phyloP scores from a whole-genome alignment of 37 sponge, comb jelly and placozoan species.

The Crambe crambe region DNA sequence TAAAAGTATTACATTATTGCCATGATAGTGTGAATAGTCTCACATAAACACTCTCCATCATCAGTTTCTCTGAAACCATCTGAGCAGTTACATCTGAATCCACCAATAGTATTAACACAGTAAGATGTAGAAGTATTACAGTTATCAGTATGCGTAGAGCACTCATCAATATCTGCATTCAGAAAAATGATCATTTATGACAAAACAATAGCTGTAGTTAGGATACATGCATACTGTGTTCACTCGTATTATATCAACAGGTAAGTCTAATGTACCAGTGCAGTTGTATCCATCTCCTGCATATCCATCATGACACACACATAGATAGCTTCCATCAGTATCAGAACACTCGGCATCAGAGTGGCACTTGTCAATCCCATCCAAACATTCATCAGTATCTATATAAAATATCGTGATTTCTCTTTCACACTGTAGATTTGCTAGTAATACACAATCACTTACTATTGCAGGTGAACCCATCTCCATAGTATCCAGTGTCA shows the following conservation, averaged over 20 bases:
- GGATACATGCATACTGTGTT: no score
- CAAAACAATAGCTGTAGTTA: no score
- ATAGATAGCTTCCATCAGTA: slow-evolving; percentile 4
- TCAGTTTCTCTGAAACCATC: slow-evolving; percentile 16
- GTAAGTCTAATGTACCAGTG: no score
- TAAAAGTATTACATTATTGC: background rate
- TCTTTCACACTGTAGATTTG: no score
- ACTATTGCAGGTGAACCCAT: slow-evolving; percentile 5
- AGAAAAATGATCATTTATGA: no score
- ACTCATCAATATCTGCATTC: slow-evolving; percentile 31
- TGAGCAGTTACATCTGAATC: slow-evolving; percentile 21
- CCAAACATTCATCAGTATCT: slow-evolving; percentile 18
- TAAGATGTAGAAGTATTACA: slow-evolving; percentile 3
- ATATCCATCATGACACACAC: slow-evolving; percentile 5
- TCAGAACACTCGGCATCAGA: background rate
- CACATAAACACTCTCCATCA: background rate
- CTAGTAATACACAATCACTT: background rate
- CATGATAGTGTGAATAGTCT: background rate
- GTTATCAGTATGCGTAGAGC: background rate
- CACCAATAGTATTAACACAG: slow-evolving; percentile 40
- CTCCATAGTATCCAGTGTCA: background rate
- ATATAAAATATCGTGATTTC: no score
- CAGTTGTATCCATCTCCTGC: slow-evolving; percentile 1
- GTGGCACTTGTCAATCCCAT: background rate
- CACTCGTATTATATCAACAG: no score